phyloP scores from a whole-genome alignment of 2,113 vertebrate species.

The Microcebus lehilahytsara region DNA sequence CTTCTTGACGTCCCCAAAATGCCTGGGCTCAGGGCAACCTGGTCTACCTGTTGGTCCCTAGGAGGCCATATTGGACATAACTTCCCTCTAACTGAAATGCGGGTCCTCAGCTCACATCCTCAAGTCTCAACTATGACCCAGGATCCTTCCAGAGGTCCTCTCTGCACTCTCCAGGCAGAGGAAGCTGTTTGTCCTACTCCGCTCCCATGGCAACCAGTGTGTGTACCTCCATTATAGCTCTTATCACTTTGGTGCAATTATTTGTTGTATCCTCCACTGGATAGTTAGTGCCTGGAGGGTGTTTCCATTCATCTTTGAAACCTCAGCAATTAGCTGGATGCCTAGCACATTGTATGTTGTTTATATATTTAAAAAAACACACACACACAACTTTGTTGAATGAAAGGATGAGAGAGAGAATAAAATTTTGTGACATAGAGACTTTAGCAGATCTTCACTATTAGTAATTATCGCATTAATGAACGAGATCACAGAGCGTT shows the following conservation, averaged over 20 bases:
- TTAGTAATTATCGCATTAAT: neutral
- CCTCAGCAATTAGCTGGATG: constrained; percentile 38
- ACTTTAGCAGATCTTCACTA: constrained; percentile 22
- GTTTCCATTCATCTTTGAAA: constrained; percentile 57
- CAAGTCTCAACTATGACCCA: neutral
- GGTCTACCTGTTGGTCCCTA: neutral
- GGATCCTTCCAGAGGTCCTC: neutral
- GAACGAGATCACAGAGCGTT: neutral
- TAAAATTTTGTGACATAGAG: constrained; percentile 2
- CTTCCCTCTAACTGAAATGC: neutral
- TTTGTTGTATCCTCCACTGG: constrained; percentile 50
- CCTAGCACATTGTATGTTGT: neutral
- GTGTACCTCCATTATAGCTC: constrained; percentile 41
- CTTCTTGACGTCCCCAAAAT: neutral
- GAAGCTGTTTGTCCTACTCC: constrained; percentile 9
- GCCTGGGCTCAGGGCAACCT: neutral
- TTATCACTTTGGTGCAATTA: constrained; percentile 55
- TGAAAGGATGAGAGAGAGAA: constrained; percentile 38
- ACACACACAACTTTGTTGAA: neutral
- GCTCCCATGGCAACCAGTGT: constrained; percentile 62
- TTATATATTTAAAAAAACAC: neutral
- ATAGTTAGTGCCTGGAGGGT: constrained; percentile 60
- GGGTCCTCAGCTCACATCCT: neutral
- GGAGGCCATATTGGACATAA: neutral
- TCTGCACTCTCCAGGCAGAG: constrained; percentile 1